A percentile compares a stretch with the other conserved stretches of the same genome.
Conservation (phyloP, 2,797 vertebrate species). For the Adelosebastes latens region DNA sequence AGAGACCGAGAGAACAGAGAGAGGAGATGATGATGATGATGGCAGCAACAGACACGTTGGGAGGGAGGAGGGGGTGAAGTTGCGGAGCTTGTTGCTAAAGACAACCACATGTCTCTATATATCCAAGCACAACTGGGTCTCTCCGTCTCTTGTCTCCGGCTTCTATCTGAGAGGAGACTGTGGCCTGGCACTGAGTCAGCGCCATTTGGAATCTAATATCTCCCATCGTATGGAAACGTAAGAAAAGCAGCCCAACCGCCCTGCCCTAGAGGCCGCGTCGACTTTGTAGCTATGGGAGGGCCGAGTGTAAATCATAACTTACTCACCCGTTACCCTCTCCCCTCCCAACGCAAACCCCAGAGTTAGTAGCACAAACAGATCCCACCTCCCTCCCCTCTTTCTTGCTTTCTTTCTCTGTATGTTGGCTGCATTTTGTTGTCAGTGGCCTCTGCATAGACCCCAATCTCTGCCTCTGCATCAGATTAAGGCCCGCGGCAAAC, state of each 20-base stretch:
- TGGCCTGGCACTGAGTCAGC: slow-evolving; percentile 85
- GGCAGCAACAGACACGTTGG: slow-evolving; percentile 21
- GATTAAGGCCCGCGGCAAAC: slow-evolving; percentile 71
- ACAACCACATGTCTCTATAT: slow-evolving; percentile 85
- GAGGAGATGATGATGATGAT: slow-evolving; percentile 20
- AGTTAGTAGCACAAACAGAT: slow-evolving; percentile 64
- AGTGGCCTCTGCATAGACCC: slow-evolving; percentile 48
- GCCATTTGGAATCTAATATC: slow-evolving; percentile 75
- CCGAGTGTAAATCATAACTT: slow-evolving; percentile 73
- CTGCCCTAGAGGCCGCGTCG: slow-evolving; percentile 53
- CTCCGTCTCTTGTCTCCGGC: slow-evolving; percentile 75
- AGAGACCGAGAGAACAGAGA: not conserved
- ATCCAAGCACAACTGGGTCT: slow-evolving; percentile 65
- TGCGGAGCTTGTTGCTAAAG: slow-evolving; percentile 71
- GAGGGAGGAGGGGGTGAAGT: slow-evolving; percentile 21
- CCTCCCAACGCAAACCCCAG: slow-evolving; percentile 56
- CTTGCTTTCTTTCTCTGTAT: not conserved
- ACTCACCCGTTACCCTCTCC: slow-evolving; percentile 49
- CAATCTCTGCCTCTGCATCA: slow-evolving; percentile 65
- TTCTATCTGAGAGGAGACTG: slow-evolving; percentile 85
- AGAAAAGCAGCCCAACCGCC: slow-evolving; percentile 54
- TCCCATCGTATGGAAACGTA: slow-evolving; percentile 68
- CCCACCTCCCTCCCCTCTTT: not conserved
- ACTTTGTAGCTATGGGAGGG: slow-evolving; percentile 67
- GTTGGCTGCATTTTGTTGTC: slow-evolving; percentile 37